phyloP scores from a whole-genome alignment of 2,888 invertebrate species.

The Ectropis crepuscularia region DNA sequence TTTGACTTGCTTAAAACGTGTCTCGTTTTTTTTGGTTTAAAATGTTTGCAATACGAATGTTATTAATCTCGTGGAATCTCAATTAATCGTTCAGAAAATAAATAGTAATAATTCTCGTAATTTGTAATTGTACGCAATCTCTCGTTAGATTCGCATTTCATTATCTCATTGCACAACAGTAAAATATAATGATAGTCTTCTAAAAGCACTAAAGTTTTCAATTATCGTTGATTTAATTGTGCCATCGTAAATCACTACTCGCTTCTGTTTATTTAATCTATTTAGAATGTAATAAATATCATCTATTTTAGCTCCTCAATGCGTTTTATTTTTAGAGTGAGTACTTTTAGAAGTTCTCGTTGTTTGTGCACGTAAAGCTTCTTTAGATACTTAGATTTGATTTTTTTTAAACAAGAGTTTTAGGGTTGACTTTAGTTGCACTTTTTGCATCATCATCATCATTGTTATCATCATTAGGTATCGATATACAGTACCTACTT shows the following conservation, averaged over 20 bases:
- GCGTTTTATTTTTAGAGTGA: conserved; percentile 27
- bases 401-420: too few species aligned
- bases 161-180: conserved; percentile 13
- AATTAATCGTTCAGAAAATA: not conserved
- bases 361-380: not conserved
- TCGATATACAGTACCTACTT: too few species aligned
- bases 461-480: too few species aligned
- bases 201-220: conserved; percentile 28
- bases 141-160: conserved; percentile 11
- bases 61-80: not conserved
- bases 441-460: too few species aligned
- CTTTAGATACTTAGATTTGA: too few species aligned
- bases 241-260: conserved; percentile 32
- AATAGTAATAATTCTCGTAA: not conserved
- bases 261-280: conserved; percentile 30
- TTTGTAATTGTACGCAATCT: conserved; percentile 6
- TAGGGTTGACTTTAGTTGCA: too few species aligned
- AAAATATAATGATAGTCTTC: conserved; percentile 17
- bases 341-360: conserved; percentile 13
- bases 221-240: conserved; percentile 32
- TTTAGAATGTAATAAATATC: conserved; percentile 32
- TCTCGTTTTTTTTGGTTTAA: too few species aligned
- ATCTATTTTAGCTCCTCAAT: conserved; percentile 28
- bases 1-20: too few species aligned
- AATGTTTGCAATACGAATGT: too few species aligned